phyloP scores from a whole-genome alignment of 2,113 vertebrate genomes.

The Odontophorus gujanensis region DNA sequence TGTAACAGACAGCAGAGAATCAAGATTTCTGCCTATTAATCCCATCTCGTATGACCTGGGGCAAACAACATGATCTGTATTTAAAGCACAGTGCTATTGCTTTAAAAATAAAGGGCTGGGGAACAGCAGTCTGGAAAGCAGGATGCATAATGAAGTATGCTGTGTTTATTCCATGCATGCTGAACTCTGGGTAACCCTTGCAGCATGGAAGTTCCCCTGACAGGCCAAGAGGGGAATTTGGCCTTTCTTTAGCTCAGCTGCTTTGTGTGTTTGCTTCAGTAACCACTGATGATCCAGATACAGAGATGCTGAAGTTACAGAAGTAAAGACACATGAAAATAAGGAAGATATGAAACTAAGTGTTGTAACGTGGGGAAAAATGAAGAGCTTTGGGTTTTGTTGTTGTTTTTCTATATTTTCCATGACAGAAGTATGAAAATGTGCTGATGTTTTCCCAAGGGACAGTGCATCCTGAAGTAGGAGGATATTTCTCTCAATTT shows the following conservation, averaged over 20 bases:
- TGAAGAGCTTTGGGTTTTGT: too few relatives aligned
- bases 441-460: background rate
- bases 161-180: constrained; percentile 16
- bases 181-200: constrained; percentile 48
- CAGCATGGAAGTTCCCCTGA: background rate
- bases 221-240: background rate
- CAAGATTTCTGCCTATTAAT: background rate
- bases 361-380: background rate
- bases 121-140: background rate
- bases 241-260: background rate
- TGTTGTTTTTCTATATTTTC: background rate
- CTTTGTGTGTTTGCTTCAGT: background rate
- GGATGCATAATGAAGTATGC: background rate
- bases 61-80: background rate
- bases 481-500: background rate
- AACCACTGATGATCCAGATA: background rate
- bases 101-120: background rate
- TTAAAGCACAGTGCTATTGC: background rate
- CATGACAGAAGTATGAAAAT: background rate
- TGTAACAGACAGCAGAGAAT: background rate
- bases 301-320: background rate
- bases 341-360: background rate
- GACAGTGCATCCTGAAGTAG: background rate
- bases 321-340: background rate
- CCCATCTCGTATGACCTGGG: background rate